Conservation (phyloP, 2,113 vertebrate species). For the Sebastes schlegelii region DNA sequence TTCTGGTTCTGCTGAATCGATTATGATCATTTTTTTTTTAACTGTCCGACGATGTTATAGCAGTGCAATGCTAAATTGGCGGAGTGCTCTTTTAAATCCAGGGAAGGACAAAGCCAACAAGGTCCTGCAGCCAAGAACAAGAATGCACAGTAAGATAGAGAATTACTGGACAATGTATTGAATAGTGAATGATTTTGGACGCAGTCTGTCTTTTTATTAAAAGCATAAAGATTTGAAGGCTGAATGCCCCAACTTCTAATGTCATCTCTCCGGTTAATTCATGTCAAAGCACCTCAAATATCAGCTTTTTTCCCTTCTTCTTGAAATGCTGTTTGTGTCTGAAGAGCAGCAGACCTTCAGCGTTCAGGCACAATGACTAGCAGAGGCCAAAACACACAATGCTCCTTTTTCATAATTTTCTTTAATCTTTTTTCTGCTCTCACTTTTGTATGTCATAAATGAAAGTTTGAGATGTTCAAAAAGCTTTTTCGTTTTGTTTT, state of each 20-base stretch:
- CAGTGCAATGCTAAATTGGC: background rate
- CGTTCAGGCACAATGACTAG: constrained; percentile 12
- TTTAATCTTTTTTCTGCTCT: constrained; percentile 42
- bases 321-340: constrained; percentile 25
- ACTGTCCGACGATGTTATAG: background rate
- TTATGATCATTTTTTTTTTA: background rate
- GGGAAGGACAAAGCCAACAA: background rate
- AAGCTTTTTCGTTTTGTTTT: constrained; percentile 11
- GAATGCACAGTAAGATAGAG: background rate
- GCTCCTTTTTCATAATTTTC: constrained; percentile 39
- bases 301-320: background rate
- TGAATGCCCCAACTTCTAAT: constrained; percentile 18
- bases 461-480: constrained; percentile 51
- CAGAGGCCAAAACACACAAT: constrained; percentile 38
- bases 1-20: background rate
- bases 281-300: constrained; percentile 21
- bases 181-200: background rate
- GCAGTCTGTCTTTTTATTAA: constrained; percentile 12
- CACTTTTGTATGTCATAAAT: constrained; percentile 45
- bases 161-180: background rate
- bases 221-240: background rate
- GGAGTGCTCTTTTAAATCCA: background rate
- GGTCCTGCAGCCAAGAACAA: background rate
- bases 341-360: constrained; percentile 61
- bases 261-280: constrained; percentile 19